These are phyloP conservation scores for Branchipolynoe longqiensis DNA, from an alignment of 2,888 invertebrate species.

Conservation along the genomic window DNA sequence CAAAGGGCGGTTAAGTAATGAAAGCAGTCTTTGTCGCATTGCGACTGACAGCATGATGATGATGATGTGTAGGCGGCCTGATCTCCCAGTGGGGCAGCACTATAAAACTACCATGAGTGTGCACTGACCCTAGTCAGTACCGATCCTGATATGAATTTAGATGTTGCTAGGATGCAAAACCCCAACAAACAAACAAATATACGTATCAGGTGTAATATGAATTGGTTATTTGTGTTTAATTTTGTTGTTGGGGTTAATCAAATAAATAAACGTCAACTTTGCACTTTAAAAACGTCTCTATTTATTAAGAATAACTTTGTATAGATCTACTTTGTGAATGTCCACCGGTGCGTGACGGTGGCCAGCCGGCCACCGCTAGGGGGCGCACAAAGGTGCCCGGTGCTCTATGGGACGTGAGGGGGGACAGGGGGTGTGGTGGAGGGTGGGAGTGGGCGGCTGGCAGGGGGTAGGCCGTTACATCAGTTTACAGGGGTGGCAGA, in stretches of 20 bases:
- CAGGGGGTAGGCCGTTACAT: constrained; percentile 53
- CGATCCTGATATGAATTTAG: too few species aligned
- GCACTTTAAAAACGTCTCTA: background rate
- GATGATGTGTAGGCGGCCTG: too few species aligned
- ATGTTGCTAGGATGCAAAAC: too few species aligned
- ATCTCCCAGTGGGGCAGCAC: too few species aligned
- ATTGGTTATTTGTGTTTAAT: background rate
- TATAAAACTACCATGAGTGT: too few species aligned
- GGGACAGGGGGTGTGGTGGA: constrained; percentile 18
- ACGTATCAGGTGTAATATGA: background rate
- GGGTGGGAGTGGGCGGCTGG: background rate
- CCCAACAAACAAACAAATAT: too few species aligned
- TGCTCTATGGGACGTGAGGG: background rate
- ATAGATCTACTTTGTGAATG: constrained; percentile 42
- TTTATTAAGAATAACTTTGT: background rate
- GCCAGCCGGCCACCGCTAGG: constrained; percentile 33
- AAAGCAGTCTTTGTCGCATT: too few species aligned
- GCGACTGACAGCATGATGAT: too few species aligned
- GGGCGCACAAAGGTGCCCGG: constrained; percentile 23
- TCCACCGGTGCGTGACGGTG: constrained; percentile 3
- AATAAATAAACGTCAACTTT: background rate
- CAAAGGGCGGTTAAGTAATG: too few species aligned
- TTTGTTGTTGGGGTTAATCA: background rate
- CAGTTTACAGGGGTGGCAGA: constrained; percentile 51
- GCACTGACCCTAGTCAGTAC: too few species aligned